Percentiles rank a stretch among this genome's conserved stretches.
These are phyloP conservation scores for Microcebus murinus DNA, from an alignment of 2,113 vertebrate species.

Conservation along the genomic window DNA sequence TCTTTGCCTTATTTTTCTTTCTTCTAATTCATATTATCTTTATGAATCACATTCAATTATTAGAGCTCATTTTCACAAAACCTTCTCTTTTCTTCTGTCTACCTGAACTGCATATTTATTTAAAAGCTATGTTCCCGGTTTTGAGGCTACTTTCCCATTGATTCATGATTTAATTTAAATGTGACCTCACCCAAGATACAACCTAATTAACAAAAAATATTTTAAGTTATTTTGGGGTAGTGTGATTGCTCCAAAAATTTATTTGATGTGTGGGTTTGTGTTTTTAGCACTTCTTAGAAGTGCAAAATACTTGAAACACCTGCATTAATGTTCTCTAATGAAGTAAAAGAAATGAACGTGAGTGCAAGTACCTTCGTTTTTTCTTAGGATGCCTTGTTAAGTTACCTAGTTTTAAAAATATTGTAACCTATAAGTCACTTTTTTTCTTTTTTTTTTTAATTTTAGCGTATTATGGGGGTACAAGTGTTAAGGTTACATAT, in stretches of 20 bases:
- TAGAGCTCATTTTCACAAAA: neutral
- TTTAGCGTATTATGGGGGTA: too few relatives aligned
- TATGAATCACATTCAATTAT: neutral
- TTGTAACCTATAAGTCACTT: neutral
- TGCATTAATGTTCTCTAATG: constrained; percentile 11
- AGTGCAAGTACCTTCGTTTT: neutral
- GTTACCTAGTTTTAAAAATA: neutral
- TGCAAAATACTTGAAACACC: neutral
- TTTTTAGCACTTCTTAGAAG: constrained; percentile 41
- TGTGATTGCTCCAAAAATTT: neutral
- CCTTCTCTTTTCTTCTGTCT: neutral
- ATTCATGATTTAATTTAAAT: constrained; percentile 33
- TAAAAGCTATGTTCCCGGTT: neutral
- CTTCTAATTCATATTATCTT: neutral
- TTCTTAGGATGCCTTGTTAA: neutral
- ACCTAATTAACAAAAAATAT: constrained; percentile 39
- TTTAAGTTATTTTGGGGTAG: constrained; percentile 23
- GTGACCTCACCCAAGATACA: neutral
- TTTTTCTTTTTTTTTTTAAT: neutral
- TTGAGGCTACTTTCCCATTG: neutral
- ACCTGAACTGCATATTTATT: neutral
- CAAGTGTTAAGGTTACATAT: too few relatives aligned
- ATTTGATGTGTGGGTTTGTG: neutral
- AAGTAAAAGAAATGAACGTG: neutral
- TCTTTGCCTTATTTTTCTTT: neutral